Percentiles rank a stretch among this genome's conserved stretches.
Evolutionary conservation across 2,888 invertebrate species (phyloP).

Genomic region (Melanophora roralis): DNA sequence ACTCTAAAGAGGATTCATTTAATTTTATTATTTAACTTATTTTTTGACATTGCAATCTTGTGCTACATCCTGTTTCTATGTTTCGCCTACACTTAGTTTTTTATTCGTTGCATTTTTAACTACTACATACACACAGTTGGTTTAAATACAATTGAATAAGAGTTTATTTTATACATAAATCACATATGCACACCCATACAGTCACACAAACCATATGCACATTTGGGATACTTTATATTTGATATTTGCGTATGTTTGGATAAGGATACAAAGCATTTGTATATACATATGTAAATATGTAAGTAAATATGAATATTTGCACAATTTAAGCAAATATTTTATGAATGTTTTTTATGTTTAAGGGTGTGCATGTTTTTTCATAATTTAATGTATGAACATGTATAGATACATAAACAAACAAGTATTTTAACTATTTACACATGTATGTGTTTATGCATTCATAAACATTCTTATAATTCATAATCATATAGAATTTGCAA

Average conservation of each 20-base stretch:
- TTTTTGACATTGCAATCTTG: conserved; percentile 46
- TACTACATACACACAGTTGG: conserved; percentile 25
- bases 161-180: conserved; percentile 41
- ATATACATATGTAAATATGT: conserved; percentile 8
- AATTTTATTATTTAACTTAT: conserved; percentile 50
- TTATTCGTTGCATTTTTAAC: not conserved
- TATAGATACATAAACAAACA: not conserved
- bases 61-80: conserved; percentile 21
- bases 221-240: not conserved
- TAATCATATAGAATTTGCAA: conserved; percentile 25
- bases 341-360: not conserved
- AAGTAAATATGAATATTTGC: conserved; percentile 50
- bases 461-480: conserved; percentile 1
- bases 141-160: conserved; percentile 29
- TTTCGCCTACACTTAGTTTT: not conserved
- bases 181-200: conserved; percentile 15
- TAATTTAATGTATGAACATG: not conserved
- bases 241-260: conserved; percentile 5
- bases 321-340: conserved; percentile 68
- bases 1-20: conserved; percentile 41
- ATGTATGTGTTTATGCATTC: not conserved
- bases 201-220: not conserved
- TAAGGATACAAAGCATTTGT: no score
- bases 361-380: not conserved
- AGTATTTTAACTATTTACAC: not conserved